Conservation (phyloP, 2,888 invertebrate genomes). For the Limnephilus auricula region DNA sequence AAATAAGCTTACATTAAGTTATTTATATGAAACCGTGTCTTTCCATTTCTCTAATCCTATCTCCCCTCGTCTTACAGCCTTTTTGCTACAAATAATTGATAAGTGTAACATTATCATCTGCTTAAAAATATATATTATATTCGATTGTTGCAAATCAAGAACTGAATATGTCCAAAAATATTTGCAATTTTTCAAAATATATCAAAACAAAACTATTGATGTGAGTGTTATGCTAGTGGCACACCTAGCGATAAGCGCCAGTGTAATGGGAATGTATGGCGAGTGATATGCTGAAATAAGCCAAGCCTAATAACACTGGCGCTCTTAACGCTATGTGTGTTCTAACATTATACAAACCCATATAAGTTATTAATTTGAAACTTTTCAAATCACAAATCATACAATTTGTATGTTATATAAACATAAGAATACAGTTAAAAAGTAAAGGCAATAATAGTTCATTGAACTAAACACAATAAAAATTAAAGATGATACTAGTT, state of each 20-base stretch:
- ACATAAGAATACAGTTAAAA: neutral
- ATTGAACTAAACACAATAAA: too few relatives aligned
- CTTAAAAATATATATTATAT: neutral
- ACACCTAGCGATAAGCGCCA: too few relatives aligned
- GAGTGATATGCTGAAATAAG: too few relatives aligned
- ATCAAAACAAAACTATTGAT: neutral
- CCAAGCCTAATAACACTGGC: too few relatives aligned
- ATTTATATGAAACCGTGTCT: slow-evolving; percentile 3
- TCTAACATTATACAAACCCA: too few relatives aligned
- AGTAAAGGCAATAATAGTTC: neutral
- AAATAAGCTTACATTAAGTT: neutral
- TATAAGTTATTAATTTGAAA: too few relatives aligned
- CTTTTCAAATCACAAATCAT: too few relatives aligned
- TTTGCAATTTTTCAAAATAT: neutral
- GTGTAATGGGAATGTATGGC: too few relatives aligned
- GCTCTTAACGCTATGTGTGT: too few relatives aligned
- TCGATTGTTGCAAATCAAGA: neutral
- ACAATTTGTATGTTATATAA: too few relatives aligned
- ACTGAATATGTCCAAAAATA: neutral
- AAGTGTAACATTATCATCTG: neutral
- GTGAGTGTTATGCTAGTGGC: neutral
- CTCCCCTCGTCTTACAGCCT: neutral
- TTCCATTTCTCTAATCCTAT: slow-evolving; percentile 26
- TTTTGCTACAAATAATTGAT: neutral
- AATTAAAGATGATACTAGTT: too few relatives aligned